Evolutionary conservation across 1,140 invertebrate genomes (phyloP).

Genomic region (Brachionus rotundiformis): DNA sequence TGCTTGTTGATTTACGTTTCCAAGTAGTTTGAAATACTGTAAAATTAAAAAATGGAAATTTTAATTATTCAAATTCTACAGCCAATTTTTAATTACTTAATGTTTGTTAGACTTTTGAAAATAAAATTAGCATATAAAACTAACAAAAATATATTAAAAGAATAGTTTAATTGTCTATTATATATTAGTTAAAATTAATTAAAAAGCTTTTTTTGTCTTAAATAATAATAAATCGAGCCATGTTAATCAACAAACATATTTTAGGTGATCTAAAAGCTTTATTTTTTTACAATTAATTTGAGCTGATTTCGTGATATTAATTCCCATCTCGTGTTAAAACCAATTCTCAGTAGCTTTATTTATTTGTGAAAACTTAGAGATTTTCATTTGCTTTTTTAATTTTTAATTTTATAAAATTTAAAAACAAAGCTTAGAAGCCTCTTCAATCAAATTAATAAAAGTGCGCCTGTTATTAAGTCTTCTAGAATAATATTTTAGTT

Average conservation of each 20-base stretch:
- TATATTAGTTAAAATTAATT: background rate
- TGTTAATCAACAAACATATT: no score
- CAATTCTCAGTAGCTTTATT: background rate
- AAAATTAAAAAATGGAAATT: no score
- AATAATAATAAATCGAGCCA: no score
- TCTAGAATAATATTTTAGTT: background rate
- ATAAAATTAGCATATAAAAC: no score
- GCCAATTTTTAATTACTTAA: no score
- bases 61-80: no score
- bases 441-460: background rate
- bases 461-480: background rate
- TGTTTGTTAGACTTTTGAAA: no score
- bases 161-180: no score
- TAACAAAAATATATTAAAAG: no score
- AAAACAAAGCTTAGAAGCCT: background rate
- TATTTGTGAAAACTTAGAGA: conserved; percentile 1
- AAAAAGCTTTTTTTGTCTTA: background rate
- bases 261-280: no score
- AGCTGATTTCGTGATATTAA: background rate
- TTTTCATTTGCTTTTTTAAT: conserved; percentile 5
- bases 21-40: no score
- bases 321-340: background rate
- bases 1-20: no score
- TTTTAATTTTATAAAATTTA: background rate
- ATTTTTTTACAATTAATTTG: background rate